These are phyloP conservation scores for Chaetogeoica ovagalla DNA, from an alignment of 2,888 invertebrate species.

Conservation along the genomic window DNA sequence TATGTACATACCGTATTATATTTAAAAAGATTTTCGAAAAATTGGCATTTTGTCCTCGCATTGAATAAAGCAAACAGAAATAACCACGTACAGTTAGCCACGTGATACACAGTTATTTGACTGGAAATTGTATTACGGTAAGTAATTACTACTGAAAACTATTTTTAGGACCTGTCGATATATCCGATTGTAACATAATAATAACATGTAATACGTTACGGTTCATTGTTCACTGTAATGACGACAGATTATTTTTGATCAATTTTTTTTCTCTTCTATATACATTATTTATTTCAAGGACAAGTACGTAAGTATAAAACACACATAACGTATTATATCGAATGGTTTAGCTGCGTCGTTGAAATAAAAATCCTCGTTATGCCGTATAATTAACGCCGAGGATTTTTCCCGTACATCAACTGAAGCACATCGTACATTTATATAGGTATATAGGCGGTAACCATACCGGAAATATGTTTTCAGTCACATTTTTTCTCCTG, in stretches of 20 bases:
- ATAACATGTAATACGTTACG: background rate
- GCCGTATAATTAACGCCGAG: background rate
- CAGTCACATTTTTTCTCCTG: too few relatives aligned
- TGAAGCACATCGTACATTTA: background rate
- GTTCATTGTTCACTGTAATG: conserved; percentile 9
- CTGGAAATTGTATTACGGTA: background rate
- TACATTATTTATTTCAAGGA: conserved; percentile 14
- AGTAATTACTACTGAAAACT: background rate
- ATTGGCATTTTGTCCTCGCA: too few relatives aligned
- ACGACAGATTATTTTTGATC: background rate
- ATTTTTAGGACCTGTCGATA: background rate
- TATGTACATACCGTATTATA: too few relatives aligned
- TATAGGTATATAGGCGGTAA: too few relatives aligned
- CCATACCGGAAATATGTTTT: conserved; percentile 8
- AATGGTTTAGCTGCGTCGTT: background rate
- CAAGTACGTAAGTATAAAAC: background rate
- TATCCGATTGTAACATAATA: background rate
- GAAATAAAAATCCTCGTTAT: background rate
- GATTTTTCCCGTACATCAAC: background rate
- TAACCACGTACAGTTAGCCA: too few relatives aligned
- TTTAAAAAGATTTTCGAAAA: too few relatives aligned
- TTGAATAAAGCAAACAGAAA: too few relatives aligned
- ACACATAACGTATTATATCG: background rate
- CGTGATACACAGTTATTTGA: too few relatives aligned
- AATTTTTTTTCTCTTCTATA: background rate